These are phyloP conservation scores for Shargacucullia verbasci DNA, from an alignment of 2,888 invertebrate genomes.

Conservation along the genomic window DNA sequence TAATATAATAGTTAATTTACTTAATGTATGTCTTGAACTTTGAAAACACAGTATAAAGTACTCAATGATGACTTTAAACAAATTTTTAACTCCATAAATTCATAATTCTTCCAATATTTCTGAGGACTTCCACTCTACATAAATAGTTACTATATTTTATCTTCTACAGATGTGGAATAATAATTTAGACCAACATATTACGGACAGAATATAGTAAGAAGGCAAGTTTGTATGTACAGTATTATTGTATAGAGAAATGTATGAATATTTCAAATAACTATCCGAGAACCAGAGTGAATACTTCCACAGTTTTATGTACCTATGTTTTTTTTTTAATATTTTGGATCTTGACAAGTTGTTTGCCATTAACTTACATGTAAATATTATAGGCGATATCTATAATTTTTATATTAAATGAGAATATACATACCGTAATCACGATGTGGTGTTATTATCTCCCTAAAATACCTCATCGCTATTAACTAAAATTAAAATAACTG, in stretches of 20 bases:
- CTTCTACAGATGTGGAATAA: background rate
- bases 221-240: conserved; percentile 59
- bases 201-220: conserved; percentile 46
- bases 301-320: conserved; percentile 25
- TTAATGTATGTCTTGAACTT: too few relatives aligned
- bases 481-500: too few relatives aligned
- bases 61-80: too few relatives aligned
- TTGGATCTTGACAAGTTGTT: conserved; percentile 78
- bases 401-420: conserved; percentile 88
- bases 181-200: conserved; percentile 26
- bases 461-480: background rate
- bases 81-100: too few relatives aligned
- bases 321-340: conserved; percentile 56
- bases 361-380: conserved; percentile 86
- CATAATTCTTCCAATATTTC: conserved; percentile 31
- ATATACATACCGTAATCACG: conserved; percentile 77
- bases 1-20: too few relatives aligned
- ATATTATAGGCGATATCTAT: conserved; percentile 85
- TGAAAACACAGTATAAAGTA: too few relatives aligned
- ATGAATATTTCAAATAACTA: conserved; percentile 11
- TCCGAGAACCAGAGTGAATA: conserved; percentile 31
- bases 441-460: conserved; percentile 58
- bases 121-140: conserved; percentile 28
- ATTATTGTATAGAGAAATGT: conserved; percentile 62
- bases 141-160: background rate